phyloP scores from a whole-genome alignment of 2,888 invertebrate genomes.

The Drosophila glabriapex region DNA sequence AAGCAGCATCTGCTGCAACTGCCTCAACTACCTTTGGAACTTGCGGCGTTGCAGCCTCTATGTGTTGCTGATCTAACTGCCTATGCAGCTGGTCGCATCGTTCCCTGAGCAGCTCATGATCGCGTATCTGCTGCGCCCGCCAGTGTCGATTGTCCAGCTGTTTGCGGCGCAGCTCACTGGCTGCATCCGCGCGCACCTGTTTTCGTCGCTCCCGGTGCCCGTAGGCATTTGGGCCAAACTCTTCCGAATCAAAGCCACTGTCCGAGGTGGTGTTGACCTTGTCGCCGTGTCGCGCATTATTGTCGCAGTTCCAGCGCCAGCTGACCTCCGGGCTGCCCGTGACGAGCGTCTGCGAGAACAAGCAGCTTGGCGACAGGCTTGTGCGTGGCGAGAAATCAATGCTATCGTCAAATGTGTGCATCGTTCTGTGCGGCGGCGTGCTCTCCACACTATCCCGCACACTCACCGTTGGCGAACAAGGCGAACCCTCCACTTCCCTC shows the following conservation, averaged over 20 bases:
- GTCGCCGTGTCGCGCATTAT: slow-evolving; percentile 30
- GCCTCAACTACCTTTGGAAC: not conserved
- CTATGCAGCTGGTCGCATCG: slow-evolving; percentile 78
- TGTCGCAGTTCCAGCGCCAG: slow-evolving; percentile 80
- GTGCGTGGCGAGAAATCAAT: slow-evolving; percentile 75
- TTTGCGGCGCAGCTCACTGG: slow-evolving; percentile 62
- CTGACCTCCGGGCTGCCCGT: slow-evolving; percentile 83
- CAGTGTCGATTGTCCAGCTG: slow-evolving; percentile 68
- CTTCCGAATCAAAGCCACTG: slow-evolving; percentile 75
- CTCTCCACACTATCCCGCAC: slow-evolving; percentile 64
- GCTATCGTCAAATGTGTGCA: slow-evolving; percentile 74
- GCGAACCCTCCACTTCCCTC: slow-evolving; percentile 33
- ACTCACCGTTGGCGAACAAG: slow-evolving; percentile 37
- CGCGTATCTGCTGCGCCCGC: slow-evolving; percentile 72
- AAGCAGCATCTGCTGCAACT: slow-evolving; percentile 38
- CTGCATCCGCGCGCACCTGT: slow-evolving; percentile 50
- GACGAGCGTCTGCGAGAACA: slow-evolving; percentile 81
- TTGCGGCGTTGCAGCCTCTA: not conserved
- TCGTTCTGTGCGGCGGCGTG: slow-evolving; percentile 78
- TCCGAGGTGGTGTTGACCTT: slow-evolving; percentile 63
- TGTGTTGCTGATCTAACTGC: slow-evolving; percentile 64
- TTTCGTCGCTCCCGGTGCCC: slow-evolving; percentile 49
- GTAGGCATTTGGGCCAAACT: slow-evolving; percentile 42
- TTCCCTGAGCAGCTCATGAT: slow-evolving; percentile 75
- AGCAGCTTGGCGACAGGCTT: slow-evolving; percentile 76